phyloP scores from a whole-genome alignment of 2,113 vertebrate species.

The Pimephales promelas region DNA sequence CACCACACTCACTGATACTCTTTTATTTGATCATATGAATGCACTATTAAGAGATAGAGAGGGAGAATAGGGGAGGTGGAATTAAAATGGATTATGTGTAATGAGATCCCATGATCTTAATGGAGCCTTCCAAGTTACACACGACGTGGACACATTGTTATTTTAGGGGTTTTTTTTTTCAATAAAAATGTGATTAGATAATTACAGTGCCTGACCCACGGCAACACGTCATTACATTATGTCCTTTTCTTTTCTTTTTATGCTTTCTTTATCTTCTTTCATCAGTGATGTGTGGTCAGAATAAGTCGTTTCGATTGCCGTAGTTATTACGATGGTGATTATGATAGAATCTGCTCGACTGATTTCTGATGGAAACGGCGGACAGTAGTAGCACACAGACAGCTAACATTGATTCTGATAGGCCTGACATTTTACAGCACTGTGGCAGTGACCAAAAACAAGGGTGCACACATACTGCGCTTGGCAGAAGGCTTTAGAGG shows the following conservation, averaged over 20 bases:
- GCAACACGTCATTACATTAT: background rate
- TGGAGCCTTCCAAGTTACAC: slow-evolving; percentile 30
- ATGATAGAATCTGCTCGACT: background rate
- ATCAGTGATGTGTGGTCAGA: background rate
- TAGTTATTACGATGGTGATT: slow-evolving; percentile 16
- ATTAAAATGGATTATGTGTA: slow-evolving; percentile 58
- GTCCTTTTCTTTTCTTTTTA: background rate
- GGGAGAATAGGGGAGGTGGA: slow-evolving; percentile 1
- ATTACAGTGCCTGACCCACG: background rate
- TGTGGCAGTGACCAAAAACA: slow-evolving; percentile 30
- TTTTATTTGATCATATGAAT: slow-evolving; percentile 56
- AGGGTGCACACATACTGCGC: background rate
- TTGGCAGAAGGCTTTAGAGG: slow-evolving; percentile 11
- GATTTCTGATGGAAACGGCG: slow-evolving; percentile 25
- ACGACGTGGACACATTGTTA: background rate
- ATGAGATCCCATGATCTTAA: slow-evolving; percentile 40
- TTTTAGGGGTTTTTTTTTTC: background rate
- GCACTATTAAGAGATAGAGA: slow-evolving; percentile 40
- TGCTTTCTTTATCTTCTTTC: background rate
- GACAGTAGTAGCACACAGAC: slow-evolving; percentile 38
- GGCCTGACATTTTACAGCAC: slow-evolving; percentile 66
- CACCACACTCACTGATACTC: slow-evolving; percentile 60
- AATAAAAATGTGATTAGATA: slow-evolving; percentile 20
- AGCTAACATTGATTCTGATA: slow-evolving; percentile 44
- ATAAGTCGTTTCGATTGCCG: background rate